Base-by-base conservation (phyloP, 1,140 invertebrate genomes). In the Drosophila sturtevanti region DNA sequence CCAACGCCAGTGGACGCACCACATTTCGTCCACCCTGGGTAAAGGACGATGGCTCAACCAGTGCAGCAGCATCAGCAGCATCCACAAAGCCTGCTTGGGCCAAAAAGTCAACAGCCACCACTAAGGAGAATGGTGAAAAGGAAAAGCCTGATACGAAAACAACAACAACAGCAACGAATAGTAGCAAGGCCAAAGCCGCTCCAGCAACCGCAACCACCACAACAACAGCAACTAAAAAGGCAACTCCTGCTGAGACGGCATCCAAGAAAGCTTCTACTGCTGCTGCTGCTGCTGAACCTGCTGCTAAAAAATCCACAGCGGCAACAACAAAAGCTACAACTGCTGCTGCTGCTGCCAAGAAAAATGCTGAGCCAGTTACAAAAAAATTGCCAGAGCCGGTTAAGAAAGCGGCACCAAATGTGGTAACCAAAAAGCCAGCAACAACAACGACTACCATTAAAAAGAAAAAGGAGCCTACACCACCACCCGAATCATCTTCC, bases 21-120 rank as follows among this genome's bases (percentile, higher is more conserved):
- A 95, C 95, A 66, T 96, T 96, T 86, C 93, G 96, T 59, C 96
- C 96, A 11, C 96, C 96, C 9, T 97, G 96, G 96, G 96, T 97
- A 12, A 96, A 96, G 89, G 95, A 96, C 68, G 95, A 95, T 69
- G 75, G 41, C 16, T 48, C 41, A 16, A 21, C 68, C 27, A 52
- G 74, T 54, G 51, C 67, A 14, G 92, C 94, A 0, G 92, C 79
- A 14, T 75, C 94, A 24, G 93, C 12, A 0, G 48, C 69, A 1
- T 93, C 94, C 16, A 92, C 81, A 68, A 91, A 90, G 65, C 78
- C 78, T 38, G 93, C 95, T 1, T 96, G 95, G 95, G 94, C 94
- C 7, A 93, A 90, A 61, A 91, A 91, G 59, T 70, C 76, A 12
- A 38, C 31, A 16, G 56, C 80, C 16, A 59, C 54, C 22, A 27